Evolutionary conservation across 1,140 invertebrate species (phyloP).

Genomic region (Ceratitis capitata): DNA sequence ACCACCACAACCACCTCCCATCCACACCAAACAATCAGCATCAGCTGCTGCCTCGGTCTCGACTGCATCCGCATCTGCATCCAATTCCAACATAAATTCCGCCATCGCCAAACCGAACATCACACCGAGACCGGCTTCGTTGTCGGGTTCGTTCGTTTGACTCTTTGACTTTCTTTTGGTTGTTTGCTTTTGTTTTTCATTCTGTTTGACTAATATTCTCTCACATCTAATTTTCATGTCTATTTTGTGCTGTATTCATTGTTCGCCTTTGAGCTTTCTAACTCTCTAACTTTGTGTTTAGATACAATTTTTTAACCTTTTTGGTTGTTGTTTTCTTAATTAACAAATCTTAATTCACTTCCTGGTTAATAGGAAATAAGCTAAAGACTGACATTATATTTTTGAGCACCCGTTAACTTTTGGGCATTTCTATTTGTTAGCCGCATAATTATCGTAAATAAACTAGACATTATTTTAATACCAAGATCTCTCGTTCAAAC

Average conservation of each 20-base stretch:
- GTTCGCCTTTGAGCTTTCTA: neutral
- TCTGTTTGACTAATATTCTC: neutral
- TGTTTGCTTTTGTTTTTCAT: constrained; percentile 44
- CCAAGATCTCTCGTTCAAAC: no score
- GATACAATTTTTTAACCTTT: no score
- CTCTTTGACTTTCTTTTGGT: constrained; percentile 44
- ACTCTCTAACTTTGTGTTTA: neutral
- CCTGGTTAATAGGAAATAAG: no score
- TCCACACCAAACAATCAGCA: constrained; percentile 12
- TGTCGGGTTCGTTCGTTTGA: constrained; percentile 64
- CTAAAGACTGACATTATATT: no score
- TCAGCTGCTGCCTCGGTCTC: neutral
- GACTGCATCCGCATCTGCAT: neutral
- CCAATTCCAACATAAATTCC: neutral
- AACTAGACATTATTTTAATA: no score
- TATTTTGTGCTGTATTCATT: neutral
- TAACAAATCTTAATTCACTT: no score
- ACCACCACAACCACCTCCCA: constrained; percentile 12
- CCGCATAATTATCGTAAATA: no score
- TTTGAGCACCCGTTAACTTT: no score
- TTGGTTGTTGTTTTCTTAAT: no score
- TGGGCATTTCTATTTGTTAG: no score
- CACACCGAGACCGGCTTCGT: constrained; percentile 63
- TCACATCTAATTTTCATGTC: neutral
- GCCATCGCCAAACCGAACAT: constrained; percentile 56